Base-by-base conservation (phyloP, 2,888 invertebrate genomes). In the Sinentomon sp. region DNA sequence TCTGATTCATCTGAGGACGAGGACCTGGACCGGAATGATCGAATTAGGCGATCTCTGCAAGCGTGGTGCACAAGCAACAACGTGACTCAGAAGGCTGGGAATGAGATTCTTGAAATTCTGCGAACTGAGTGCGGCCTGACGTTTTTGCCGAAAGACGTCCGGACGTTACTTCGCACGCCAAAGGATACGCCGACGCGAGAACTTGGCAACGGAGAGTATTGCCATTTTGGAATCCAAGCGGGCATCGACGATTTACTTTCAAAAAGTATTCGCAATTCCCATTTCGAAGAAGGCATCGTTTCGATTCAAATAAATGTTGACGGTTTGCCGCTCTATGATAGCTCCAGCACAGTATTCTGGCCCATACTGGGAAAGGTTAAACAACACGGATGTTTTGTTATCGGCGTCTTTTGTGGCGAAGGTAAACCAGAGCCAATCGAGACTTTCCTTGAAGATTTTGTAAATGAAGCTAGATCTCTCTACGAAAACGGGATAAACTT, bases 131-230 rank as follows among this genome's bases (percentile, higher is more conserved):
- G 4, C 13, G 18, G 26, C 14, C 23, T 28, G 22, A 13, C 3
- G 5, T 2, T 17, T 10, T 10, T 35, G 6, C 35, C 35, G 6
- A 12, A 4, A 4, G 35, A 35, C 17, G n/a, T 9, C 12, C 12
- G 35, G 10, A 33, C 35, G 9, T 25, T 38, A 17, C 20, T 38
- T 13, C 28, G 29, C 13, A 38, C 38, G 13, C 29, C 30, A 20
- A 23, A 25, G 17, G n/a, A 7, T 17, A 22, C 28, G 3, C 3
- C 9, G 13, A 25, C 22, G 7, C 12, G 6, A n/a, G 3, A 6
- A 23, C n/a, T 33, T 12, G 3, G 7, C 6, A 16, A 13, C 3
- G 33, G 35, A 3, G 12, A 27, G 10, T 33, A 33, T 20, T 12
- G 10, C 7, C 30, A 38, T 18, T 30, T 35, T 30, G 38, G 38